Conservation (phyloP, 1,140 invertebrate species). For the Tachypleus tridentatus region DNA sequence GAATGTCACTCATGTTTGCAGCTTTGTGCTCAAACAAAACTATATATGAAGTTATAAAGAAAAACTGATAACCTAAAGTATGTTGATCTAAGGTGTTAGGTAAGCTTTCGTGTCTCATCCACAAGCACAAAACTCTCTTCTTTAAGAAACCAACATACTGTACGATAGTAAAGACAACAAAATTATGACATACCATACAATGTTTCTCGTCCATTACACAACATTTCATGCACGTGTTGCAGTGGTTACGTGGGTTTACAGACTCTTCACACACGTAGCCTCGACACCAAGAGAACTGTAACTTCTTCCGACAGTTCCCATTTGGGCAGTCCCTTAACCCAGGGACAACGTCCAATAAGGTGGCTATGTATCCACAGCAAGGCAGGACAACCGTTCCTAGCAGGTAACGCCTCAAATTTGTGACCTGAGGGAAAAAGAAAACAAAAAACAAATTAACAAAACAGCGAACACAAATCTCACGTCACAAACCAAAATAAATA, state of each 20-base stretch:
- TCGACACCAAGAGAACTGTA: constrained; percentile 17
- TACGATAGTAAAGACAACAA: too few relatives aligned
- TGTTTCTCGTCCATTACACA: constrained; percentile 11
- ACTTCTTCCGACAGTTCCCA: constrained; percentile 1
- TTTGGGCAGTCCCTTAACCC: constrained; percentile 14
- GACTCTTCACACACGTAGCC: constrained; percentile 8
- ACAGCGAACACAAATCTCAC: too few relatives aligned
- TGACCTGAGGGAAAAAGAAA: background rate
- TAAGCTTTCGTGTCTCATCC: too few relatives aligned
- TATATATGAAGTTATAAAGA: too few relatives aligned
- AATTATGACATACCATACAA: constrained; percentile 9
- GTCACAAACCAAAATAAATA: too few relatives aligned
- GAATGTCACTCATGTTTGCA: too few relatives aligned
- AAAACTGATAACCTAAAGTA: too few relatives aligned
- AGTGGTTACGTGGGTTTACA: constrained; percentile 16
- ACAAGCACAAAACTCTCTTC: too few relatives aligned
- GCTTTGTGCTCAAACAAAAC: too few relatives aligned
- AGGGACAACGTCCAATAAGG: constrained; percentile 11
- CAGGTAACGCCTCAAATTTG: background rate
- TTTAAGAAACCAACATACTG: too few relatives aligned
- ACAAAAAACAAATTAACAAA: background rate
- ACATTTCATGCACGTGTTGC: constrained; percentile 12
- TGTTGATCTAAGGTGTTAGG: too few relatives aligned
- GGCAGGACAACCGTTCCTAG: constrained; percentile 1
- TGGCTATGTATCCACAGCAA: constrained; percentile 10